phyloP scores from a whole-genome alignment of 2,113 vertebrate genomes.

The Poeciliopsis occidentalis region DNA sequence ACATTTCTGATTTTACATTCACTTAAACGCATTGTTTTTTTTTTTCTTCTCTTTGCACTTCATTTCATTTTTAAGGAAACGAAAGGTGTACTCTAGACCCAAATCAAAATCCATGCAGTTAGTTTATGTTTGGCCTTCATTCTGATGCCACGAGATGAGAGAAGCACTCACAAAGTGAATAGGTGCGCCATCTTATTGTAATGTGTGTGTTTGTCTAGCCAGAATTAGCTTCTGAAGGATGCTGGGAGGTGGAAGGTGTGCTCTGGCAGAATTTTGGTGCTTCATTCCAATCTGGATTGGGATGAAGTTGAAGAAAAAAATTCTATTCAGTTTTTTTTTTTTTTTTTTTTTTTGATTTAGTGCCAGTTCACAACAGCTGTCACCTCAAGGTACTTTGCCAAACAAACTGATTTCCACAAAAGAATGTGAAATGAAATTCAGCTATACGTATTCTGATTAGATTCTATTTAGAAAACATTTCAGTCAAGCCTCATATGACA shows the following conservation, averaged over 20 bases:
- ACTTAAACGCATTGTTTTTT: slow-evolving; percentile 20
- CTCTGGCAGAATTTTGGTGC: not conserved
- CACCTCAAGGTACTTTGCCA: not conserved
- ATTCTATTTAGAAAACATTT: not conserved
- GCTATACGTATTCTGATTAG: not conserved
- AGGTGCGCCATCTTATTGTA: slow-evolving; percentile 28
- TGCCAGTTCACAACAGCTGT: not conserved
- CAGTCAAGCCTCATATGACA: no score
- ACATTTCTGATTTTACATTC: not conserved
- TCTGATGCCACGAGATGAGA: slow-evolving; percentile 64
- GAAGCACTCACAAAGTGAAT: slow-evolving; percentile 59
- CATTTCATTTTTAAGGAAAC: slow-evolving; percentile 42
- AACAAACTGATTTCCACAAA: not conserved
- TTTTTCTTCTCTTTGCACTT: slow-evolving; percentile 12
- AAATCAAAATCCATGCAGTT: slow-evolving; percentile 73
- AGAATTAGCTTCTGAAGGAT: slow-evolving; percentile 23
- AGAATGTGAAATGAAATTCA: not conserved
- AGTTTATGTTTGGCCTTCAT: slow-evolving; percentile 72
- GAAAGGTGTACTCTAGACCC: slow-evolving; percentile 64
- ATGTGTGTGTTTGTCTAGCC: slow-evolving; percentile 19
- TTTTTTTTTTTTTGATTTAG: not conserved
- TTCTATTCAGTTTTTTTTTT: not conserved
- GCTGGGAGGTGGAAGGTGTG: no score
- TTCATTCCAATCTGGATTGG: not conserved
- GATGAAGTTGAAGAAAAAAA: not conserved